Base-by-base conservation (phyloP, 2,888 invertebrate genomes). In the Leucozona laternaria region DNA sequence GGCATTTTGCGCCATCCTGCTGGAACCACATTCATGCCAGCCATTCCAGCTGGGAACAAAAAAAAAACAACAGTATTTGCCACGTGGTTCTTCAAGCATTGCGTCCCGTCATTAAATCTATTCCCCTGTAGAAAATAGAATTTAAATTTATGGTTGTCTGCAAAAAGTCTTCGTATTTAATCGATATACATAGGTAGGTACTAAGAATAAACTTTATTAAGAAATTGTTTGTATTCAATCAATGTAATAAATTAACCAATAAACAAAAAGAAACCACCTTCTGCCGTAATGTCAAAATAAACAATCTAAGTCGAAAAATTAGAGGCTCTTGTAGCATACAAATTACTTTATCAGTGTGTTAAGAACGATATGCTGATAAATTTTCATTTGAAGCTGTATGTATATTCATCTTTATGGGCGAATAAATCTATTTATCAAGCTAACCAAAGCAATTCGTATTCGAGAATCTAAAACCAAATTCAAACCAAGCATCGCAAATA, bases 401-500 rank as follows among this genome's bases (percentile, higher is more conserved):
- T 37, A n/a, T n/a, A 57, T 31, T 34, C 2, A 57, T 13, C 7
- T 58, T 58, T 37, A 58, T 17, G 17, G 20, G 6, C 20, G 17
- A 37, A 58, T 58, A 58, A 58, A 58, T 58, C 57, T 17, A 28
- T 57, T 57, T 57, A 4, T 4, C 11, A 31, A 31, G 10, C 13
- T 31, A 17, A 43, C 43, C 43, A 58, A 58, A 58, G 34, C 58
- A 58, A 58, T 57, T 57, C 11, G 1, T 5, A 58, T 37, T 20
- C 17, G 17, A 2, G 31, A 55, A 57, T 57, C 17, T 57, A 34
- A 34, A 58, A 17, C 34, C 58, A 37, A 58, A 58, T n/a, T 22
- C n/a, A 57, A 17, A 31, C 31, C 31, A 57, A 34, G 45, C 25
- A 25, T 43, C 2, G 31, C 48, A 48, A 66, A 66, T 62, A 43